Evolutionary conservation across 1,140 invertebrate genomes (phyloP).

Genomic region (Seison nebaliae): DNA sequence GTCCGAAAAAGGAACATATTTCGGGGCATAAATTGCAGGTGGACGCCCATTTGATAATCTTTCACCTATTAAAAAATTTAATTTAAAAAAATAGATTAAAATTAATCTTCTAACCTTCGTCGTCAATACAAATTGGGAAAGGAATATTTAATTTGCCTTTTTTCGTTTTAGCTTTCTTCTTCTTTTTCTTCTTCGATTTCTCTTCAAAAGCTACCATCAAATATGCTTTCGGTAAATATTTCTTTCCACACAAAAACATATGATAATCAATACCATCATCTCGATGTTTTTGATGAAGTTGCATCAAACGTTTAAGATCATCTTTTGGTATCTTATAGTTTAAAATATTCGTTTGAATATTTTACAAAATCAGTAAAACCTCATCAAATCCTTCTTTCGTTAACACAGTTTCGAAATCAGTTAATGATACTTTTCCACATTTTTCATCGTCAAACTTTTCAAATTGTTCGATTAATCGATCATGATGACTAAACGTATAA

Average conservation of each 20-base stretch:
- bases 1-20: constrained; percentile 24
- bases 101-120: too few species aligned
- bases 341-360: constrained; percentile 19
- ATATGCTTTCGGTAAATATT: constrained; percentile 27
- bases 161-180: constrained; percentile 17
- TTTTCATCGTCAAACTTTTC: constrained; percentile 20
- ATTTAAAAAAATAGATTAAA: too few species aligned
- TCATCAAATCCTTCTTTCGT: constrained; percentile 19
- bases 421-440: constrained; percentile 17
- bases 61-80: too few species aligned
- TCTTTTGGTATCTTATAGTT: constrained; percentile 19
- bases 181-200: constrained; percentile 27
- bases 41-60: constrained; percentile 22
- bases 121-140: constrained; percentile 24
- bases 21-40: constrained; percentile 21
- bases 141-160: constrained; percentile 25
- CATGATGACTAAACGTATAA: constrained; percentile 19
- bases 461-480: constrained; percentile 19
- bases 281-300: constrained; percentile 18
- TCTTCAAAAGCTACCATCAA: constrained; percentile 24
- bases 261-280: constrained; percentile 25
- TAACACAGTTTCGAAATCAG: constrained; percentile 4
- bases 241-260: constrained; percentile 26
- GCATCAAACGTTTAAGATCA: constrained; percentile 19
- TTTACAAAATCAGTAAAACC: constrained; percentile 15